Evolutionary conservation across 2,888 invertebrate species (phyloP), one percentile per base, ranked within the genome.

Genomic region (Drosophila diplacantha): DNA sequence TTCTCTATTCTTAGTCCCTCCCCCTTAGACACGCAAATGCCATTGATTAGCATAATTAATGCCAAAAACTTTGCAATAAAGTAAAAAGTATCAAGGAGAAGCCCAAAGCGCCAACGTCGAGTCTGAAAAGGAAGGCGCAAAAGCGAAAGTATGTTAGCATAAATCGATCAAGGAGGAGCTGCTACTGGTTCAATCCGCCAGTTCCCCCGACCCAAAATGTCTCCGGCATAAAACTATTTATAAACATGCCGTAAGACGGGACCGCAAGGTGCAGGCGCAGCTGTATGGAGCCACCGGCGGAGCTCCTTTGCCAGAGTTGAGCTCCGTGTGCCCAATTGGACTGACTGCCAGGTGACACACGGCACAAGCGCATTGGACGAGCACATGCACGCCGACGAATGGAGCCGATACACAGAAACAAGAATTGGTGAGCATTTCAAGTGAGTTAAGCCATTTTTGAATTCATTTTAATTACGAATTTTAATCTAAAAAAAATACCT

Each of bases 121-220:
- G 37, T 47, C 18, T 26, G 56, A 56, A 56, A 59, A 49, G 26
- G 59, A 56, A 79, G 39, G 62, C 37, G 60, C 72, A 74, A 81
- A 80, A 80, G 77, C 73, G 78, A 78, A 78, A 78, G 78, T 78
- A 80, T 78, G 78, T 78, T 78, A 82, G 56, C 73, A 78, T 80
- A 82, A 78, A 78, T 78, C 78, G 82, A 82, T 78, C 73, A 53
- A 47, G 50, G 43, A 38, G 67, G 43, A 46, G 50, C 47, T 38
- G 12, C 18, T 24, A 14, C 16, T 16, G 39, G 46, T 26, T 43
- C 31, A 29, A 59, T 55, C 46, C 56, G n/a, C 24, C n/a, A 16
- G 26, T 43, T 26, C 29, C 39, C 34, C 22, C 20, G 20, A 37
- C 69, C 71, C 72, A 74, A 72, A 72, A 70, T 69, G 63, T 80